phyloP scores from a whole-genome alignment of 2,888 invertebrate genomes.

The Eucera pruinosa region DNA sequence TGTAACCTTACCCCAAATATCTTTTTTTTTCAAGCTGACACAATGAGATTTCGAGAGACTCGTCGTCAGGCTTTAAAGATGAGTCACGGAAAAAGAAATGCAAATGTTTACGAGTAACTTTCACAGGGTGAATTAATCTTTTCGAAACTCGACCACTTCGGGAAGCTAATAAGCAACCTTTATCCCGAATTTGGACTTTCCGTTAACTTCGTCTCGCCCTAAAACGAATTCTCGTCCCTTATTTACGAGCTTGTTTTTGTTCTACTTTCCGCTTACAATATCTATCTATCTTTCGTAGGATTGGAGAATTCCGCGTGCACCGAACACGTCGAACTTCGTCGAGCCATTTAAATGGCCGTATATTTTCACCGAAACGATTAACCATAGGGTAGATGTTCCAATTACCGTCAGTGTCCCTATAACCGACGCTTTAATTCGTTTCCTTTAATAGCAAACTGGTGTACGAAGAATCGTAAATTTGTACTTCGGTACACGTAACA shows the following conservation, averaged over 20 bases:
- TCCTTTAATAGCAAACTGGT: too few species aligned
- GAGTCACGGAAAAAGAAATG: slow-evolving; percentile 1
- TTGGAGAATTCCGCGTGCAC: background rate
- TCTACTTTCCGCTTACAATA: slow-evolving; percentile 11
- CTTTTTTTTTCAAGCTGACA: background rate
- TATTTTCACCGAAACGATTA: background rate
- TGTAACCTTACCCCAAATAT: background rate
- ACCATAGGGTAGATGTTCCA: too few species aligned
- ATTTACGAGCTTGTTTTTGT: slow-evolving; percentile 13
- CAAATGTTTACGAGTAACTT: too few species aligned
- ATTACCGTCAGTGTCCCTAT: too few species aligned
- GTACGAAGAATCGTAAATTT: too few species aligned
- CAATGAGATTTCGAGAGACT: background rate
- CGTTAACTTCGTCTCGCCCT: background rate
- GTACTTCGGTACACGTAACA: too few species aligned
- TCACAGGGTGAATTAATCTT: too few species aligned
- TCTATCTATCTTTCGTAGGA: background rate
- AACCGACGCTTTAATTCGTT: too few species aligned
- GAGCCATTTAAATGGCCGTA: too few species aligned
- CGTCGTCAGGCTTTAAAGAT: background rate
- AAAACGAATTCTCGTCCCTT: background rate
- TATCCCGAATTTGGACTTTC: background rate
- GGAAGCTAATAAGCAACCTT: too few species aligned
- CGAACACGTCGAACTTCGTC: background rate
- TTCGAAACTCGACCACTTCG: too few species aligned